phyloP scores from a whole-genome alignment of 2,797 vertebrate species.

The Acrossocheilus wenchowensis region DNA sequence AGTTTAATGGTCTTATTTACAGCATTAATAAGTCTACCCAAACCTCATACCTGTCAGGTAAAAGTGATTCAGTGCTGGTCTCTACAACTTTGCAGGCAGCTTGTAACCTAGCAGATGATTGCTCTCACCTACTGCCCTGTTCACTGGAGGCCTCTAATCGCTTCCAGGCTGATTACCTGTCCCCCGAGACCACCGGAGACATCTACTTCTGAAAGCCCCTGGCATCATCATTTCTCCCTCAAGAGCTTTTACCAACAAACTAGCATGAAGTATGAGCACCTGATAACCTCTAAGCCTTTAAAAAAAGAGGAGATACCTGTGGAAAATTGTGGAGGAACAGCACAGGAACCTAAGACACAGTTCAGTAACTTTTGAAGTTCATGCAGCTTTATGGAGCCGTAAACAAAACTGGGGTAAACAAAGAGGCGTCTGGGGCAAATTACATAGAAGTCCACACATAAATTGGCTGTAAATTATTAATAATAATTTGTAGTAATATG shows the following conservation, averaged over 20 bases:
- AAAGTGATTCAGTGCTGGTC: constrained; percentile 28
- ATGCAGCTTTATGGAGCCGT: not conserved
- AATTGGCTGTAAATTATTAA: not conserved
- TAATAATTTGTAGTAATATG: constrained; percentile 1
- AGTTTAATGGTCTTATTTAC: constrained; percentile 39
- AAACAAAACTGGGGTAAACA: not conserved
- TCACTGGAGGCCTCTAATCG: constrained; percentile 26
- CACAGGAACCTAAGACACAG: not conserved
- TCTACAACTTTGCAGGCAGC: constrained; percentile 13
- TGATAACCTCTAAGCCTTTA: constrained; percentile 33
- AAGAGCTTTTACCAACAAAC: constrained; percentile 23
- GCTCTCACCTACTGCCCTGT: constrained; percentile 24
- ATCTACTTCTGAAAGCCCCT: constrained; percentile 1
- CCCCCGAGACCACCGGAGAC: constrained; percentile 1
- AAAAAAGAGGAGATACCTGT: constrained; percentile 15
- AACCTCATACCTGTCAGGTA: constrained; percentile 19
- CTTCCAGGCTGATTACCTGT: constrained; percentile 41
- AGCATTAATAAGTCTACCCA: constrained; percentile 29
- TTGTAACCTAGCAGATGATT: constrained; percentile 36
- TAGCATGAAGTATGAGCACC: constrained; percentile 18
- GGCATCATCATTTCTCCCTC: constrained; percentile 38
- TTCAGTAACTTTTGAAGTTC: constrained; percentile 15
- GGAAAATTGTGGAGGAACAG: not conserved
- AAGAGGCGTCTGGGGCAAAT: not conserved
- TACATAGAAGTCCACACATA: not conserved